Percentiles rank a stretch among this genome's conserved stretches.
These are phyloP conservation scores for Drosophila robusta DNA, from an alignment of 2,888 invertebrate genomes.

Conservation along the genomic window DNA sequence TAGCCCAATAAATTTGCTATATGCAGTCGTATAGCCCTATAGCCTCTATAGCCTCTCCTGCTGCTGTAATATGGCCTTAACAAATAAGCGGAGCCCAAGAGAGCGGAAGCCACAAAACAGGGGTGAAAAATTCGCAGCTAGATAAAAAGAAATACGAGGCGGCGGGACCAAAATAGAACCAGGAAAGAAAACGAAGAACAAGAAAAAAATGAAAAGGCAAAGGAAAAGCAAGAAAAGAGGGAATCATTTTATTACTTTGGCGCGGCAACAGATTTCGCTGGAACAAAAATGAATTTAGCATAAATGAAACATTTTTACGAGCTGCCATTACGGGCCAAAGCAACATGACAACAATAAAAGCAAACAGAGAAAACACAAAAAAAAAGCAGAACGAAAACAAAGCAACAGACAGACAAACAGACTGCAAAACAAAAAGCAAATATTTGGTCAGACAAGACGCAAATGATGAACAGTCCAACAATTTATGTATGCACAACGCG, in stretches of 20 bases:
- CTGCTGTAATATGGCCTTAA: conserved; percentile 32
- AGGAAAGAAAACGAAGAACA: conserved; percentile 5
- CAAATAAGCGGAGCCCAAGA: conserved; percentile 45
- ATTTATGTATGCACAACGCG: conserved; percentile 67
- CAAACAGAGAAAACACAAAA: conserved; percentile 50
- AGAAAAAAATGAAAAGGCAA: conserved; percentile 14
- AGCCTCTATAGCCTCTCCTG: conserved; percentile 4
- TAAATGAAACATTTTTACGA: conserved; percentile 81
- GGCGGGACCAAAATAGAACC: conserved; percentile 26
- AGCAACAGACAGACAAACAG: conserved; percentile 51
- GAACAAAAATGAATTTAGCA: conserved; percentile 78
- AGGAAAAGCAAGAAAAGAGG: conserved; percentile 45
- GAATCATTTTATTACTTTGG: conserved; percentile 76
- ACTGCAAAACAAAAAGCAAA: conserved; percentile 43
- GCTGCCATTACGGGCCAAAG: conserved; percentile 72
- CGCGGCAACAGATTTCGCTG: conserved; percentile 74
- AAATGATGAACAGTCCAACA: conserved; percentile 66
- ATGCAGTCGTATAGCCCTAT: conserved; percentile 33
- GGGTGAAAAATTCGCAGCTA: conserved; percentile 31
- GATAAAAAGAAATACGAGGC: conserved; percentile 34
- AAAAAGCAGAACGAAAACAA: conserved; percentile 31
- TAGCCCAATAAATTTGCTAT: conserved; percentile 72
- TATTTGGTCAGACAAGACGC: conserved; percentile 58
- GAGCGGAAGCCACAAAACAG: conserved; percentile 67
- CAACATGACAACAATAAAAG: conserved; percentile 64